A percentile compares a stretch with the other conserved stretches of the same genome.
phyloP scores from a whole-genome alignment of 2,888 invertebrate species.

The Brachycybe producta region DNA sequence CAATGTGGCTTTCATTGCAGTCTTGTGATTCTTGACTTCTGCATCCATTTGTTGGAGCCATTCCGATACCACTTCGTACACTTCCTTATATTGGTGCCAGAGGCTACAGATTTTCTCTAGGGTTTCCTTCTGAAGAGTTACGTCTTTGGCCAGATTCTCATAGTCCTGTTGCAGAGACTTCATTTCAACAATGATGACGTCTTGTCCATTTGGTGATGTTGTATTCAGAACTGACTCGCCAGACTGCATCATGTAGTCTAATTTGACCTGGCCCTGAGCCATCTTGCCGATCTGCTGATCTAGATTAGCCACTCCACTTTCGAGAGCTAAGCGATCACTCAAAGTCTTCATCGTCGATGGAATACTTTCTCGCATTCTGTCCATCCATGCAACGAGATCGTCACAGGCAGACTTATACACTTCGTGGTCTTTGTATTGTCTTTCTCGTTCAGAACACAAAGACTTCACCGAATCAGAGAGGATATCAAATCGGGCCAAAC shows the following conservation, averaged over 20 bases:
- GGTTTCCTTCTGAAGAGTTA: slow-evolving; percentile 69
- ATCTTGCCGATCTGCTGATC: slow-evolving; percentile 63
- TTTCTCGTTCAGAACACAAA: slow-evolving; percentile 61
- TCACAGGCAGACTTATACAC: slow-evolving; percentile 83
- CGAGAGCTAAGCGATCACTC: slow-evolving; percentile 74
- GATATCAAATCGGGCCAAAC: slow-evolving; percentile 67
- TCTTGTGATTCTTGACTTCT: slow-evolving; percentile 76
- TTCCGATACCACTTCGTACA: slow-evolving; percentile 77
- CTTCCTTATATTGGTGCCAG: slow-evolving; percentile 84
- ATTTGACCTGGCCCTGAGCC: slow-evolving; percentile 64
- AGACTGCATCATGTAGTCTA: slow-evolving; percentile 74
- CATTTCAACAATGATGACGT: slow-evolving; percentile 69
- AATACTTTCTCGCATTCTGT: slow-evolving; percentile 73
- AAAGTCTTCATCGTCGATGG: slow-evolving; percentile 70
- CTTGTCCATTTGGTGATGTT: slow-evolving; percentile 66
- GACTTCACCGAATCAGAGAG: slow-evolving; percentile 61
- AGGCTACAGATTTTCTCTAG: slow-evolving; percentile 43
- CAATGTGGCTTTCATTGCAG: slow-evolving; percentile 61
- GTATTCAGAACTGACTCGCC: slow-evolving; percentile 75
- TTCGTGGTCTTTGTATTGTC: slow-evolving; percentile 75
- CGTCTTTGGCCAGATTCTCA: slow-evolving; percentile 68
- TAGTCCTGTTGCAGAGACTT: slow-evolving; percentile 72
- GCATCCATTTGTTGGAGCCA: slow-evolving; percentile 88
- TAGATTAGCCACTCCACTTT: slow-evolving; percentile 74
- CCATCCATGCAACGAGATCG: slow-evolving; percentile 76